Base-by-base conservation (phyloP, 2,797 vertebrate species). In the Setipinna tenuifilis region DNA sequence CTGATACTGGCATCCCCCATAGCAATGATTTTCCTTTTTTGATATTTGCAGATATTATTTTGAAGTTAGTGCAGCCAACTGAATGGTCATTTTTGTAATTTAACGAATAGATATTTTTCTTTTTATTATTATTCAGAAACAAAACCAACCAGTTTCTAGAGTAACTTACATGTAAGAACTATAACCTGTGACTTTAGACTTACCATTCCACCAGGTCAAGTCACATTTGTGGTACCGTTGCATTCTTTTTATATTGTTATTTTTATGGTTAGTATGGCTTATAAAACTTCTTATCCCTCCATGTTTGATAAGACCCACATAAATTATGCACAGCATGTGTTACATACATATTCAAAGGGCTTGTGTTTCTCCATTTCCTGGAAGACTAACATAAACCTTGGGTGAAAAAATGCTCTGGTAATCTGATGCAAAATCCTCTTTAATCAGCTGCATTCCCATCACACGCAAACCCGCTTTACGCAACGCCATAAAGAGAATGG, bases 361-460 rank as follows among this genome's bases (percentile, higher is more conserved):
- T 21, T 78, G 19, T 78, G 50, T 54, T 54, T 54, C 9, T 54
- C 50, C 9, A 14, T 54, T 54, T 54, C 50, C 50, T 54, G 50
- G 68, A 35, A 75, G 19, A n/a, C 17, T 44, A 68, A 28, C 62
- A 68, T 28, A 28, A 68, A 68, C 19, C 21, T 23, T 10, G 6
- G 61, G 16, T 2, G 10, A 31, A 28, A 31, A 0, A 3, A 17
- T 14, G 2, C 25, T 35, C 28, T 71, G 14, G 14, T 71, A 71
- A 71, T 71, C 65, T 71, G 25, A 35, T 71, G 28, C 21, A 31
- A 71, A 78, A 78, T 78, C 71, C 71, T 21, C 71, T 44, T 21
- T 78, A 78, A 78, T 44, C 71, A 6, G 31, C 17, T 44, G 17
- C 6, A 17, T 78, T 78, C 31, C 71, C 19, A 17, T 44, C 71